Conservation (phyloP, 2,888 invertebrate species). For the Orchesellides sinensis region DNA sequence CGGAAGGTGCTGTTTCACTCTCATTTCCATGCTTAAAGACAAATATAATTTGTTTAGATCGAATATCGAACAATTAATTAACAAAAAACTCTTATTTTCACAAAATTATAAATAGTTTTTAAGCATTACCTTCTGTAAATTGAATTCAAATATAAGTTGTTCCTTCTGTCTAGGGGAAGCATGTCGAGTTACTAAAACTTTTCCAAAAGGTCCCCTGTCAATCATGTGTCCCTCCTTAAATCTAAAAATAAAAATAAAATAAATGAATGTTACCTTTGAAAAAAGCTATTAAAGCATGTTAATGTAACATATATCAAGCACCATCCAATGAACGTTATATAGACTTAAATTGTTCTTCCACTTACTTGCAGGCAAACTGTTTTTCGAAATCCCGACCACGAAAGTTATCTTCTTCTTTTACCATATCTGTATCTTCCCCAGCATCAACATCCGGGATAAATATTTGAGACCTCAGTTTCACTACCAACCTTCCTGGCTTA, state of each 20-base stretch:
- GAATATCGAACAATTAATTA: too few relatives aligned
- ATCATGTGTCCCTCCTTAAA: slow-evolving; percentile 73
- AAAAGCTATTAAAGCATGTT: too few relatives aligned
- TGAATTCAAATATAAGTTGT: slow-evolving; percentile 75
- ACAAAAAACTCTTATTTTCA: slow-evolving; percentile 76
- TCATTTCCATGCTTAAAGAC: too few relatives aligned
- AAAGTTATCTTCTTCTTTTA: slow-evolving; percentile 75
- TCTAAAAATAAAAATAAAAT: slow-evolving; percentile 38
- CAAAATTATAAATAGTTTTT: slow-evolving; percentile 74
- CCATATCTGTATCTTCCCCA: slow-evolving; percentile 75
- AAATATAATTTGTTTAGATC: too few relatives aligned
- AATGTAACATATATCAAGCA: too few relatives aligned
- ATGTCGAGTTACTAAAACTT: slow-evolving; percentile 75
- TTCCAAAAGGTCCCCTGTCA: slow-evolving; percentile 75
- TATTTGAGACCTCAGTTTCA: slow-evolving; percentile 75
- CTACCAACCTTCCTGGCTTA: slow-evolving; percentile 73
- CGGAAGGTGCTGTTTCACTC: slow-evolving; percentile 76
- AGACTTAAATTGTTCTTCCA: background rate
- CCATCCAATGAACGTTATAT: background rate
- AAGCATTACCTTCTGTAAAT: slow-evolving; percentile 75
- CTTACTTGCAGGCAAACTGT: slow-evolving; percentile 76
- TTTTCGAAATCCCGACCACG: slow-evolving; percentile 75
- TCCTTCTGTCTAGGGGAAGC: slow-evolving; percentile 62
- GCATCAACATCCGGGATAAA: slow-evolving; percentile 76
- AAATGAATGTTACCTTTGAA: background rate